Conservation (phyloP, 2,888 invertebrate species). For the Teleiodes luculella region DNA sequence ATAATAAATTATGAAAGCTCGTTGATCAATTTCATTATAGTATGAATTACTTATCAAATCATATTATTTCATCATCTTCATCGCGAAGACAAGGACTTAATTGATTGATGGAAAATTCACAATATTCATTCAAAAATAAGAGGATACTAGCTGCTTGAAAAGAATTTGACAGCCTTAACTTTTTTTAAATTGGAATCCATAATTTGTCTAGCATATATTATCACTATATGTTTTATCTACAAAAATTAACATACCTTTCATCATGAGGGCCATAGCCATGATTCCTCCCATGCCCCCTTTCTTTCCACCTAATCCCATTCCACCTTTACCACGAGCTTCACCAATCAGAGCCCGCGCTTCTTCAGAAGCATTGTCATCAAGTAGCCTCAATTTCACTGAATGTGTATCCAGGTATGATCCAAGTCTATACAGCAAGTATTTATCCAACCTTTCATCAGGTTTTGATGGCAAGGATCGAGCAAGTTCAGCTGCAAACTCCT, state of each 20-base stretch:
- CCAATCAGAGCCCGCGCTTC: conserved; percentile 77
- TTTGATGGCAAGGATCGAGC: conserved; percentile 87
- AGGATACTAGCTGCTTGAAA: no score
- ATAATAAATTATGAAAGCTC: no score
- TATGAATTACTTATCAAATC: no score
- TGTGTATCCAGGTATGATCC: conserved; percentile 85
- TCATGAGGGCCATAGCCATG: conserved; percentile 79
- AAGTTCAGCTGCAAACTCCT: conserved; percentile 85
- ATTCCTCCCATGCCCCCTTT: conserved; percentile 70
- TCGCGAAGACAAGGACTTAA: no score
- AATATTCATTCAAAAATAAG: no score
- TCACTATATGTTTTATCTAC: background rate
- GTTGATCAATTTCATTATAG: no score
- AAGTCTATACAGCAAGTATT: conserved; percentile 84
- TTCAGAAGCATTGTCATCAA: conserved; percentile 80
- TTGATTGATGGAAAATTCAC: no score
- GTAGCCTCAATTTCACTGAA: conserved; percentile 83
- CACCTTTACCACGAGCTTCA: conserved; percentile 74
- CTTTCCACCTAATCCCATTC: conserved; percentile 68
- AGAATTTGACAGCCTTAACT: no score
- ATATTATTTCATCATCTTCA: no score
- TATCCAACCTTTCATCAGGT: conserved; percentile 86
- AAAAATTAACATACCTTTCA: conserved; percentile 76
- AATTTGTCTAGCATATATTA: no score
- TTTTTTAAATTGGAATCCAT: no score